Evolutionary conservation across 1,140 invertebrate species (phyloP), one percentile per base, ranked within the genome.

Genomic region (Neodiprion lecontei): DNA sequence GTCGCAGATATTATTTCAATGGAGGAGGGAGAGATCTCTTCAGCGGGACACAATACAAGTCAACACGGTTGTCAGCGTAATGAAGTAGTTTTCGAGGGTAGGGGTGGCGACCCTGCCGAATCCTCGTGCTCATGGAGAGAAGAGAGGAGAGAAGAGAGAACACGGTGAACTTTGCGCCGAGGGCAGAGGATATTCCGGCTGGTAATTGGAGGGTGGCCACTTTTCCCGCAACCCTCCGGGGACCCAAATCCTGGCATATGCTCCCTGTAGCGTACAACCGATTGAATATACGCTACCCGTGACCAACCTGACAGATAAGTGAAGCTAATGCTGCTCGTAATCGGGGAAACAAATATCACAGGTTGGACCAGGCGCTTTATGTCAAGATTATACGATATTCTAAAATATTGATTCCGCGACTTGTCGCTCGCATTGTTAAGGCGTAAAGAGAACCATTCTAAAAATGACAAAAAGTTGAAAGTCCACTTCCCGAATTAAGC

Each of bases 61-160:
- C 88, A 89, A 89, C 86, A 88, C 88, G 88, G 86, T 83, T 89
- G 87, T 88, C 87, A 86, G 86, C 86, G 87, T 88, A 89, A 89
- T 88, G 87, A 88, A 89, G 88, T 89, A 88, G 85, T 88, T 88
- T 84, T 80, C 78, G 77, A 78, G 73, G 78, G 83, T 10, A 53
- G 50, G 50, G 50, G 17, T 10, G 53, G 53, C 9, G 53, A 61
- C 28, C 28, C 28, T 40, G n/a, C 53, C 53, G 53, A 61, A 61
- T 61, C 53, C 53, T 61, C 53, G 53, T 12, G 11, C 11, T 9
- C 53, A 61, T 78, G 77, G 77, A 77, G 76, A 74, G 72, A 47
- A 72, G 68, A 72, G 75, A 48, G 67, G 61, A 69, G 48, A 73
- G 74, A 78, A 67, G 76, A 80, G 76, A 76, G 76, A 76, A 78